Conservation (phyloP, 2,888 invertebrate genomes). For the Tiphia femorata region DNA sequence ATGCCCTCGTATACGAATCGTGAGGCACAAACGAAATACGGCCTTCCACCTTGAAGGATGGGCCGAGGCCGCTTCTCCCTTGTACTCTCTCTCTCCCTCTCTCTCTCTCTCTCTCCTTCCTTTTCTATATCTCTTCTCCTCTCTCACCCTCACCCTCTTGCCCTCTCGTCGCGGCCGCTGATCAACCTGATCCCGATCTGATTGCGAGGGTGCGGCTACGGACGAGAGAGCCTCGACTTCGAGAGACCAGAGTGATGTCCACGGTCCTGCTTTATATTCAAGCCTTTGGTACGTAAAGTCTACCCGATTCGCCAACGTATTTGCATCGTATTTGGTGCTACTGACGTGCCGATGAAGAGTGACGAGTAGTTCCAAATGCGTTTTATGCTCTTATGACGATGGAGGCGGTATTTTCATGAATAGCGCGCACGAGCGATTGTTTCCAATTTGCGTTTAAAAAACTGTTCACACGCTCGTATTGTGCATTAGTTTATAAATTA, state of each 20-base stretch:
- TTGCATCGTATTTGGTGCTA: conserved; percentile 38
- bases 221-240: conserved; percentile 28
- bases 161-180: conserved; percentile 36
- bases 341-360: conserved; percentile 18
- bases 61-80: conserved; percentile 8
- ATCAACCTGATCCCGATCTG: conserved; percentile 43
- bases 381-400: too few species aligned
- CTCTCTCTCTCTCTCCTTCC: neutral
- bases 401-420: too few species aligned
- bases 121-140: neutral
- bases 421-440: too few species aligned
- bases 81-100: conserved; percentile 6
- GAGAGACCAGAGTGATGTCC: conserved; percentile 32
- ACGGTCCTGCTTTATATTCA: conserved; percentile 34
- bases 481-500: too few species aligned
- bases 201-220: conserved; percentile 43
- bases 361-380: too few species aligned
- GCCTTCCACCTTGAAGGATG: conserved; percentile 27
- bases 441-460: too few species aligned
- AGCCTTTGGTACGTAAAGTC: conserved; percentile 38
- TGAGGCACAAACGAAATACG: conserved; percentile 31
- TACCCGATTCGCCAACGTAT: conserved; percentile 39
- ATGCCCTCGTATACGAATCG: conserved; percentile 38
- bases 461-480: too few species aligned
- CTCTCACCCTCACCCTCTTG: neutral